Conservation (phyloP, 1,140 invertebrate species). For the Musca vetustissima region DNA sequence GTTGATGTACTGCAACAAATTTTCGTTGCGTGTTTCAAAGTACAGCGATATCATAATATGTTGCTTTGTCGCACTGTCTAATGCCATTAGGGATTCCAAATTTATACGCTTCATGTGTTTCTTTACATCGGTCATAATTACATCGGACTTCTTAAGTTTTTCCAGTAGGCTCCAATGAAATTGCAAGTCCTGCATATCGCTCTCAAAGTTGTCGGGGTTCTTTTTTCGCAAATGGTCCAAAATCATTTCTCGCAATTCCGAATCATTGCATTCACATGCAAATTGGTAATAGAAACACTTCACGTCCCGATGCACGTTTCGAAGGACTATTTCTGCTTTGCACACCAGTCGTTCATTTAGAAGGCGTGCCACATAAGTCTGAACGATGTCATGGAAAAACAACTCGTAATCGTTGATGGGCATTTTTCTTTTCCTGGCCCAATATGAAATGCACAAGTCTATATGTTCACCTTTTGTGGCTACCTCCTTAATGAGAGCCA, state of each 20-base stretch:
- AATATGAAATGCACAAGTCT: conserved; percentile 46
- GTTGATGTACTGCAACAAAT: conserved; percentile 36
- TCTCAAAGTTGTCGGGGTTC: conserved; percentile 39
- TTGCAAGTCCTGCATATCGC: conserved; percentile 38
- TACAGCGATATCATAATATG: conserved; percentile 43
- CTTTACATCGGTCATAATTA: conserved; percentile 33
- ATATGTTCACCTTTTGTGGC: conserved; percentile 54
- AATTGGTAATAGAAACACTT: conserved; percentile 52
- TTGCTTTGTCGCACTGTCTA: conserved; percentile 34
- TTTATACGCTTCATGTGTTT: conserved; percentile 35
- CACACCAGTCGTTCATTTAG: conserved; percentile 49
- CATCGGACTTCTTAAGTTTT: conserved; percentile 36
- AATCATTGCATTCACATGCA: conserved; percentile 43
- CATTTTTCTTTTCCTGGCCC: conserved; percentile 44
- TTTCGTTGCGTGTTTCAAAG: conserved; percentile 40
- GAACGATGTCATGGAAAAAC: conserved; percentile 49
- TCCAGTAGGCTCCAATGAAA: conserved; percentile 48
- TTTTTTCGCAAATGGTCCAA: conserved; percentile 44
- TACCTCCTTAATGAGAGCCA: conserved; percentile 50
- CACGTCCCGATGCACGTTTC: conserved; percentile 46
- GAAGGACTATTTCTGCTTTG: conserved; percentile 50
- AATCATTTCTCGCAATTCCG: conserved; percentile 43
- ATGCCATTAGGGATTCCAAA: conserved; percentile 42
- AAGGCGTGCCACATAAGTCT: conserved; percentile 49
- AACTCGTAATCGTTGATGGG: conserved; percentile 40